Conservation (phyloP, 1,140 invertebrate species). For the Eueides isabella region DNA sequence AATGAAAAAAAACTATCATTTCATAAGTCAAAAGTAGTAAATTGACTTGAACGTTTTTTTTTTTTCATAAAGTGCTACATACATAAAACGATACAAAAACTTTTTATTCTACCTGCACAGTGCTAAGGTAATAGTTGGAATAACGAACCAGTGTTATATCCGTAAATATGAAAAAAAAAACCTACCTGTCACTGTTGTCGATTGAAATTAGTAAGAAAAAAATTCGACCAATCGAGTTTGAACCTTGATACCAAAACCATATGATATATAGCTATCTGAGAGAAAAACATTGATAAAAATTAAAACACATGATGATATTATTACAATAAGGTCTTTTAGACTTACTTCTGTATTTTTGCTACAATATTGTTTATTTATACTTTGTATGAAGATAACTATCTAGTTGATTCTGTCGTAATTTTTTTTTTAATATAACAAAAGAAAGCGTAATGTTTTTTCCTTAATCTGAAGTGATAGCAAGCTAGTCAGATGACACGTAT, state of each 20-base stretch:
- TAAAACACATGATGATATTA: constrained; percentile 8
- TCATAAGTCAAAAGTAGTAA: neutral
- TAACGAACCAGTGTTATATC: constrained; percentile 56
- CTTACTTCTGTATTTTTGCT: neutral
- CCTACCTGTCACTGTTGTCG: constrained; percentile 60
- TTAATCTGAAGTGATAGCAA: no score
- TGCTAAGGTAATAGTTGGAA: constrained; percentile 45
- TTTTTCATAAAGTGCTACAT: neutral
- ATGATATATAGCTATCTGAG: neutral
- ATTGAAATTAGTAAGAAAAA: constrained; percentile 44
- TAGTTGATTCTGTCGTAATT: no score
- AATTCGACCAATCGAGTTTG: constrained; percentile 16
- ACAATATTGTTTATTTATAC: neutral
- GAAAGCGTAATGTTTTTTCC: no score
- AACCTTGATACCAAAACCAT: neutral
- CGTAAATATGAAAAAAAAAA: constrained; percentile 60
- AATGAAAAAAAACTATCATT: neutral
- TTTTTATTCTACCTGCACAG: constrained; percentile 42
- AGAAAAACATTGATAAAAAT: neutral
- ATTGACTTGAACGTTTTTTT: constrained; percentile 8
- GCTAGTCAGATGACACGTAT: no score
- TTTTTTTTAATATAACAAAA: no score
- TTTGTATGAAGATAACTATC: no score
- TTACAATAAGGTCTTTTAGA: neutral
- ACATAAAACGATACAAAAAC: constrained; percentile 21